Conservation (phyloP, 1,140 invertebrate species). For the Heliothis virescens region DNA sequence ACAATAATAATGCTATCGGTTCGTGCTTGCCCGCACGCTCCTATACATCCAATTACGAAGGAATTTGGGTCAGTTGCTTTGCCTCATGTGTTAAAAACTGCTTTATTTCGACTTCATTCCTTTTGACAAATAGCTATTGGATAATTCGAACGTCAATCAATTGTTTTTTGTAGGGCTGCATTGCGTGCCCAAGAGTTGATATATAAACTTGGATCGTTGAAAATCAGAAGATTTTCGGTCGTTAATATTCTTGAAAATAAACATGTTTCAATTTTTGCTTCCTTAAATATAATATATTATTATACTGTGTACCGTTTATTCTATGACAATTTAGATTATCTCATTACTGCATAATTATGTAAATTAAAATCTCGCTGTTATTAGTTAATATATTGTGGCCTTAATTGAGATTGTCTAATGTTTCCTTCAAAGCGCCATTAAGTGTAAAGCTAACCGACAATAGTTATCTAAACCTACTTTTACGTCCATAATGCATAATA, state of each 20-base stretch:
- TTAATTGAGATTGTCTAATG: no score
- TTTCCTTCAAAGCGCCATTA: no score
- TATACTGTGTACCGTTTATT: no score
- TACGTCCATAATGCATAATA: no score
- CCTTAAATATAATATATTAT: no score
- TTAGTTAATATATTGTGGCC: no score
- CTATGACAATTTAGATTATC: no score
- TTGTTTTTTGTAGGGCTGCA: background rate
- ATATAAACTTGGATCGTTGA: background rate
- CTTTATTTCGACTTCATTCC: slow-evolving; percentile 34
- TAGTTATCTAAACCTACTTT: no score
- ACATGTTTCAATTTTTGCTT: no score
- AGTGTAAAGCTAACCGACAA: no score
- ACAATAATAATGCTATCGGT: slow-evolving; percentile 33
- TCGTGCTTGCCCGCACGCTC: slow-evolving; percentile 33
- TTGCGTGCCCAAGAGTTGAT: background rate
- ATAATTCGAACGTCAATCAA: slow-evolving; percentile 30
- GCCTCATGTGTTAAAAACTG: slow-evolving; percentile 48
- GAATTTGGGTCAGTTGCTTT: slow-evolving; percentile 58
- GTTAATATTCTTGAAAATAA: background rate
- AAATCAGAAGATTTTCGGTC: background rate
- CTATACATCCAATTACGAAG: slow-evolving; percentile 58
- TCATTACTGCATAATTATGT: no score
- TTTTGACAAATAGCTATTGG: slow-evolving; percentile 39
- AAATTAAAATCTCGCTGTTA: no score